Conservation (phyloP, 2,113 vertebrate species). For the Catharus minimus region DNA sequence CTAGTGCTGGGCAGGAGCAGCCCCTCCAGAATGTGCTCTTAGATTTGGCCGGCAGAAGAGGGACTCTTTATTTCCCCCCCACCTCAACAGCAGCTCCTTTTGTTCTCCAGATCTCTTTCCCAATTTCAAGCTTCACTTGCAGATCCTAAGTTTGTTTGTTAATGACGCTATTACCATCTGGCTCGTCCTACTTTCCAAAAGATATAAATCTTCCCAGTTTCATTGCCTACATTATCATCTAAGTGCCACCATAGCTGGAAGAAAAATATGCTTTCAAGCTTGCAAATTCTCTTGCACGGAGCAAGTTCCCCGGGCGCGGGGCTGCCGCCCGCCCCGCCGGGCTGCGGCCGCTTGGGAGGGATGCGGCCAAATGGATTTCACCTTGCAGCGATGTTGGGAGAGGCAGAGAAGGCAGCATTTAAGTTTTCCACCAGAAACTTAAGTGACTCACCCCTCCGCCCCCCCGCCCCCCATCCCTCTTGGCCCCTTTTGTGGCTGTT, state of each 20-base stretch:
- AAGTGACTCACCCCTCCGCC: not conserved
- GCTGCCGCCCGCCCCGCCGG: conserved; percentile 22
- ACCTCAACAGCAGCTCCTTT: conserved; percentile 86
- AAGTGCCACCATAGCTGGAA: conserved; percentile 77
- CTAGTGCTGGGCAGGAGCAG: conserved; percentile 70
- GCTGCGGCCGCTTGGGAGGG: not conserved
- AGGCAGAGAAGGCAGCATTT: not conserved
- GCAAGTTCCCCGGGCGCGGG: conserved; percentile 36
- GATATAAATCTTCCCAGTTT: conserved; percentile 83
- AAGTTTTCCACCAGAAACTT: not conserved
- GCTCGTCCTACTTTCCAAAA: conserved; percentile 88
- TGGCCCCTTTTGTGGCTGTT: not conserved
- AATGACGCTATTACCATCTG: conserved; percentile 88
- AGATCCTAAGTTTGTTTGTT: conserved; percentile 85
- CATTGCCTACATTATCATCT: conserved; percentile 70
- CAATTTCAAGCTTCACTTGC: conserved; percentile 85
- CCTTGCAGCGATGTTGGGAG: conserved; percentile 7
- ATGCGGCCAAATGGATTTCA: conserved; percentile 39
- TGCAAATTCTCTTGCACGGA: conserved; percentile 65
- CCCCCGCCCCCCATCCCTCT: not conserved
- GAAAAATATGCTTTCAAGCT: conserved; percentile 77
- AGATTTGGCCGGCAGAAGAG: conserved; percentile 74
- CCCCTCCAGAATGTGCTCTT: conserved; percentile 73
- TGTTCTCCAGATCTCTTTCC: conserved; percentile 86
- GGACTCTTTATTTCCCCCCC: not conserved